phyloP scores from a whole-genome alignment of 2,797 vertebrate species.

The Protosalanx chinensis region DNA sequence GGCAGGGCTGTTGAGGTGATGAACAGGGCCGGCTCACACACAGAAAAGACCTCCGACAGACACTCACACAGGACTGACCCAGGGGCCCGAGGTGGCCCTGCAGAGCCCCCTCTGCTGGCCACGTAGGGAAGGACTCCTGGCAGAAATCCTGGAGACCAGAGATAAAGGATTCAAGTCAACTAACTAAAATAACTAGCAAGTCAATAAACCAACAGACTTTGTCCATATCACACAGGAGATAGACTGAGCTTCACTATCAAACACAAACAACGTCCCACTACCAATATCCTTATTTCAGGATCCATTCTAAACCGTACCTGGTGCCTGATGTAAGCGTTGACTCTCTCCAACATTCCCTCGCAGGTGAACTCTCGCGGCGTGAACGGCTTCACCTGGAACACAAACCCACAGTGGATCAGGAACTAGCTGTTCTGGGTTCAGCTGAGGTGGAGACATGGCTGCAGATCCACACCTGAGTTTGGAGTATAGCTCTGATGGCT shows the following conservation, averaged over 20 bases:
- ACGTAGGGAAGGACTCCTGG: slow-evolving; percentile 49
- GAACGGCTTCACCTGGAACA: slow-evolving; percentile 65
- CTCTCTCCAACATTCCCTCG: slow-evolving; percentile 69
- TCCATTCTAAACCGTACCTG: slow-evolving; percentile 54
- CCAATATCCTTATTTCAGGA: not conserved
- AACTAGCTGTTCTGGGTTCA: not conserved
- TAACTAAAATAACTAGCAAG: not conserved
- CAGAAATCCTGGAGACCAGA: slow-evolving; percentile 59
- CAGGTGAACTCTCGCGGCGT: slow-evolving; percentile 67
- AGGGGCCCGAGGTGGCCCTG: slow-evolving; percentile 59
- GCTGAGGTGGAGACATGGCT: not conserved
- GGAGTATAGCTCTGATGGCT: slow-evolving; percentile 57
- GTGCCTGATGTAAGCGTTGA: slow-evolving; percentile 62
- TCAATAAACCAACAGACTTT: not conserved
- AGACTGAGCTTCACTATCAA: no score
- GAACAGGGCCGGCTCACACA: slow-evolving; percentile 71
- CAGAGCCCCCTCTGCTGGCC: slow-evolving; percentile 61
- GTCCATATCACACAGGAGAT: no score
- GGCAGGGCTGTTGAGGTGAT: slow-evolving; percentile 62
- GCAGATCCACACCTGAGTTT: slow-evolving; percentile 48
- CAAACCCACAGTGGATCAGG: not conserved
- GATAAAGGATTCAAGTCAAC: not conserved
- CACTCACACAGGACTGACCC: slow-evolving; percentile 63
- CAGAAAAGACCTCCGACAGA: slow-evolving; percentile 59
- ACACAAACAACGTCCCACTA: no score